Conservation (phyloP, 2,113 vertebrate genomes). For the Megaptera novaeangliae region DNA sequence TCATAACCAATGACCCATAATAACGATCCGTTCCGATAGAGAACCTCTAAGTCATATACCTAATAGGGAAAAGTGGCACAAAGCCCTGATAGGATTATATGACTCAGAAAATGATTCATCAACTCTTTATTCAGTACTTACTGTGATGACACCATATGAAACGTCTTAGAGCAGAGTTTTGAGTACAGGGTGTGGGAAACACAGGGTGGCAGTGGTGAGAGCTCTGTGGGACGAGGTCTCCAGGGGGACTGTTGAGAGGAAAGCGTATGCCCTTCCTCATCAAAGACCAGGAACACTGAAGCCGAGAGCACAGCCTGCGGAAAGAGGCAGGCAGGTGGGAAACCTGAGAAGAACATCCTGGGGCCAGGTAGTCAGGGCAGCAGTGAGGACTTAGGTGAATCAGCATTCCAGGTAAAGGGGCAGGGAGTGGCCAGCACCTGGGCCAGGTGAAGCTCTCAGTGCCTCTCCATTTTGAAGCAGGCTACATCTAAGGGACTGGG, state of each 20-base stretch:
- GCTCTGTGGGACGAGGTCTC: background rate
- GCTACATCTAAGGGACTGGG: background rate
- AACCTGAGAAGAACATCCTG: background rate
- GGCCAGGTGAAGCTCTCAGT: background rate
- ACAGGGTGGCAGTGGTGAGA: no score
- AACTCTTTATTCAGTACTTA: background rate
- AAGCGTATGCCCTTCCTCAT: background rate
- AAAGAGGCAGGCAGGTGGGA: background rate
- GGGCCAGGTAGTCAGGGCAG: background rate
- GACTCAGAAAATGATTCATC: background rate
- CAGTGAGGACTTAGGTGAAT: background rate
- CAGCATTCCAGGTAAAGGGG: background rate
- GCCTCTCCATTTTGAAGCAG: background rate
- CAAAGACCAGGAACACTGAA: background rate
- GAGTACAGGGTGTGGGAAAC: background rate
- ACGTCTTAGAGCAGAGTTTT: background rate
- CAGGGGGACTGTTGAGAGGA: background rate
- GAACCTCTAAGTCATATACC: background rate
- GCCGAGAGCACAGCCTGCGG: fast-evolving
- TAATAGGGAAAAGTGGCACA: background rate
- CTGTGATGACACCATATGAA: background rate
- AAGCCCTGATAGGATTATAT: background rate
- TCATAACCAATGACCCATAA: background rate
- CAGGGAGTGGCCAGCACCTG: background rate
- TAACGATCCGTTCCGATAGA: background rate